Evolutionary conservation across 2,797 vertebrate genomes (phyloP).

Genomic region (Enteromius afrohamiltoni): DNA sequence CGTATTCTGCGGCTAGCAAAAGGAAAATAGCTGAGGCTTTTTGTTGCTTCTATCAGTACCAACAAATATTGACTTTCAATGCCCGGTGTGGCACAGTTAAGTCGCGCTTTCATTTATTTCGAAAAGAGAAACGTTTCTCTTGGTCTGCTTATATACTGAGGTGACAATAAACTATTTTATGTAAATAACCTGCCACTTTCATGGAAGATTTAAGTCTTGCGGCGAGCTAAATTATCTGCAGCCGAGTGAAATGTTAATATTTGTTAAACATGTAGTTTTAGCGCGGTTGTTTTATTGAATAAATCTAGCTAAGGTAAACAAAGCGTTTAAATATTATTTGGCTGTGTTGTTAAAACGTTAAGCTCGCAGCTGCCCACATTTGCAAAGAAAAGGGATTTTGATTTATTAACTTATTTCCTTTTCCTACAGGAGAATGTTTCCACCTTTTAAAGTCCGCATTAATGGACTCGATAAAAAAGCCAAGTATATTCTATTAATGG

Average conservation of each 20-base stretch:
- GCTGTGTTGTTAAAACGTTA: slow-evolving; percentile 38
- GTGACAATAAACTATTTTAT: slow-evolving; percentile 67
- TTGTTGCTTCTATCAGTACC: not conserved
- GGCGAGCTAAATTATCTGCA: slow-evolving; percentile 66
- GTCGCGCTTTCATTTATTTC: slow-evolving; percentile 38
- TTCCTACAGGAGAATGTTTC: slow-evolving; percentile 92
- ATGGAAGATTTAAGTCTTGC: slow-evolving; percentile 66
- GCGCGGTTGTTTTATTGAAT: slow-evolving; percentile 1
- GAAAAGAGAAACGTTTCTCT: slow-evolving; percentile 32
- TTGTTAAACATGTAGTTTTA: not conserved
- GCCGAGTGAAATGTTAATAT: not conserved
- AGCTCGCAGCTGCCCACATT: not conserved
- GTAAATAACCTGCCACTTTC: slow-evolving; percentile 75
- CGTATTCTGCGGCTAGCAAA: slow-evolving; percentile 8
- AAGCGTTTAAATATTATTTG: slow-evolving; percentile 8
- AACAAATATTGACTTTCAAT: slow-evolving; percentile 12
- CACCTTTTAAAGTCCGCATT: slow-evolving; percentile 95
- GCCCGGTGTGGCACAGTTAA: slow-evolving; percentile 5
- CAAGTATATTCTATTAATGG: slow-evolving; percentile 97
- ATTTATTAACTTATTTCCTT: slow-evolving; percentile 29
- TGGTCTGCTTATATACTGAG: slow-evolving; percentile 53
- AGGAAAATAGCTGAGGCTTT: slow-evolving; percentile 3
- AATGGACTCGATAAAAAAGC: slow-evolving; percentile 97
- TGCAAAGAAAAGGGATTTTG: not conserved
- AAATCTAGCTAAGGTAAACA: not conserved